Evolutionary conservation across 1,140 invertebrate genomes (phyloP), one percentile per base, ranked within the genome.

Genomic region (Aethina tumida): DNA sequence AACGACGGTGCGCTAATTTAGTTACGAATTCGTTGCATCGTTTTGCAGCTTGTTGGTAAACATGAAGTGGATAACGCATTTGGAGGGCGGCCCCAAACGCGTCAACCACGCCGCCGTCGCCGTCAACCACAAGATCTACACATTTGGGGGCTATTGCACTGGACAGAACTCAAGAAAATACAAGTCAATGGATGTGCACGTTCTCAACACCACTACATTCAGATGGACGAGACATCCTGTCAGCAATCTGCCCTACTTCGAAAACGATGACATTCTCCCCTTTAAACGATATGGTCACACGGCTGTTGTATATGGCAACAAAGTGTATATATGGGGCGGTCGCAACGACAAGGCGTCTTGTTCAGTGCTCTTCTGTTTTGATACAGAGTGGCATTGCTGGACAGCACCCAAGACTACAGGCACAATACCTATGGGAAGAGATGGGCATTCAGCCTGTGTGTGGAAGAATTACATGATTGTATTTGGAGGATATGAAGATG

Each of bases 101-200:
- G 77, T 94, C 1, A 95, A 95, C 62, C 90, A 94, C 74, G 89
- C 90, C 7, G 85, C 88, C n/a, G 85, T 87, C 20, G 70, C 75
- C 33, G 75, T 93, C 24, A 77, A 71, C 10, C 74, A 84, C 40
- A 77, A 75, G 50, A 87, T 95, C 33, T 94, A 80, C 58, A 87
- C 84, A 1, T 95, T 95, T 66, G 91, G 90, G 14, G 91, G 90
- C 12, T 95, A 88, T 56, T 89, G 81, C 55, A 84, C 82, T 2
- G 77, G 74, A 13, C 79, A 86, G 53, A 76, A 86, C 53, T 88
- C 84, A 60, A 63, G 68, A 20, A 62, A 63, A 3, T 70, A 68
- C 25, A 68, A 77, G 10, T 78, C 84, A 2, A 93, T 94, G 52
- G 89, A 93, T 62, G 77, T 93, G 2, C 83, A 92, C 62, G 71